Base-by-base conservation (phyloP, 2,797 vertebrate species). In the Columba guinea region DNA sequence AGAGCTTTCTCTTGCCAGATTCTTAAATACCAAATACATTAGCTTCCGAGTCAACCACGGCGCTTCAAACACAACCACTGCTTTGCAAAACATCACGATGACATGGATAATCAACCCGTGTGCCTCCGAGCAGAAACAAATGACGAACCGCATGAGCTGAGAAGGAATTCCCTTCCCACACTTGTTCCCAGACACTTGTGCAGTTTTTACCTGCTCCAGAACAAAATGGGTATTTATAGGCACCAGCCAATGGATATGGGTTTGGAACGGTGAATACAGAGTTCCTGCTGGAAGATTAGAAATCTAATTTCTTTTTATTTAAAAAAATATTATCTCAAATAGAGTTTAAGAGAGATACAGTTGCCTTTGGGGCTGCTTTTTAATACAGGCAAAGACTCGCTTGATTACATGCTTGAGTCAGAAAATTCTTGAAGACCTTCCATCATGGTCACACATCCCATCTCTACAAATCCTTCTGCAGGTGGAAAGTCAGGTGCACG, bases 21-120 rank as follows among this genome's bases (percentile, higher is more conserved):
- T 94, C 80, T 92, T 87, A 90, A 95, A 95, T 94, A 90, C 70
- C 82, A 93, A 92, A 79, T 56, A 82, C 16, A 82, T 94, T 77
- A 82, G 64, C 56, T 94, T 87, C 78, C 8, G 11, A 95, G 80
- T 90, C 86, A 93, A 93, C 91, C 34, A 46, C 0, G 70, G 78
- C 17, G n/a, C 62, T 89, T 94, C 77, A 86, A 53, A 93, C 27
- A 68, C 16, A 77, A 80, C 63, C 63, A 73, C 67, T 58, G 32
- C 30, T 78, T 55, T 30, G 55, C 19, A 78, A 76, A 92, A 58
- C 83, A 49, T 27, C 79, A 60, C 53, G 82, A 84, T 64, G 52
- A 56, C n/a, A 39, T n/a, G 44, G 37, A 53, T 71, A 63, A 88
- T 48, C 83, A 91, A 85, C 35, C 49, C 30, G 22, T 4, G 65